Evolutionary conservation across 2,888 invertebrate genomes (phyloP), one percentile per base, ranked within the genome.

Genomic region (Cinara cedri): DNA sequence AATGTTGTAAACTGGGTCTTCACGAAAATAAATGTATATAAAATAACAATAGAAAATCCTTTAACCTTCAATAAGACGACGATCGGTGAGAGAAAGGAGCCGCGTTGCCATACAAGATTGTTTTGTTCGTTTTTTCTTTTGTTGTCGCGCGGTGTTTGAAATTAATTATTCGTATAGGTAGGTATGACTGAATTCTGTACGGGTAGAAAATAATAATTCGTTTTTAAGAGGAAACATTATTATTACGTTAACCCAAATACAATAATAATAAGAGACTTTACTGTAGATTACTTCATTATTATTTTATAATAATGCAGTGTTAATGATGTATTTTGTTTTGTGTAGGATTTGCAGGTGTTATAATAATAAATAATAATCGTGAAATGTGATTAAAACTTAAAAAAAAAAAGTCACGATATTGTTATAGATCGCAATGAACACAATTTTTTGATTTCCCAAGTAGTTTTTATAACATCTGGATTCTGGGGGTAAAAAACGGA

Each of bases 41-140:
- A 11, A 21, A 51, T 42, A 65, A 75, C 65, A 75, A 75, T 75
- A 51, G 63, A 55, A 75, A 42, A 75, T 44, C 75, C 75, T 54
- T 75, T 54, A 55, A 55, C 75, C 75, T 63, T 65, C 65, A 24
- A 55, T 16, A 49, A 63, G 54, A 75, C 44, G 54, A 63, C 24
- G 65, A 65, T 65, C 54, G 24, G 51, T 19, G 51, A 72, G 62
- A 63, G 62, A 72, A 62, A 72, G 62, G 49, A 72, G 14, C 3
- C 34, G 6, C 21, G 19, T 49, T 24, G 46, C 13, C 46, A 24
- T 62, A 63, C 34, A 62, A 62, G 51, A 51, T 51, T 34, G 62
- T 62, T 72, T 72, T 72, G 62, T 72, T 72, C 51, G 34, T 10
- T 21, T 13, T 26, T 51, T 34, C 16, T 24, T 26, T 72, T 72